Conservation (phyloP, 1,140 invertebrate genomes). For the Leptestheria dahalacensis region DNA sequence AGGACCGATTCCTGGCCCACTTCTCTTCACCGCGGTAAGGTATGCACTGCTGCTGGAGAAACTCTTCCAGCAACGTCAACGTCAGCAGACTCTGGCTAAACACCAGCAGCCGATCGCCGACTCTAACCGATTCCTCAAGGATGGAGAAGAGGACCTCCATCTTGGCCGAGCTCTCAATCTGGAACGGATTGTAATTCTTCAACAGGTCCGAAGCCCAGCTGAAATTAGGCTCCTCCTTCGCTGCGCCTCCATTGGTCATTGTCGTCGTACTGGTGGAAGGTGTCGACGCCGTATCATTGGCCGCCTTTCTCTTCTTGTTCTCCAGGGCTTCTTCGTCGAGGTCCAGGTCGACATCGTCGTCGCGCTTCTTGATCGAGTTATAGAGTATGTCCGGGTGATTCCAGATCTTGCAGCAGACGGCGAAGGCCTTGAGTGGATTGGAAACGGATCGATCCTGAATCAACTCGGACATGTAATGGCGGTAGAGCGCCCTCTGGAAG, state of each 20-base stretch:
- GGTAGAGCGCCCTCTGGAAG: conserved; percentile 73
- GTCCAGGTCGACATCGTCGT: conserved; percentile 77
- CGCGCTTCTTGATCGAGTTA: conserved; percentile 69
- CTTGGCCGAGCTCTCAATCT: conserved; percentile 89
- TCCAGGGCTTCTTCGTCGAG: conserved; percentile 52
- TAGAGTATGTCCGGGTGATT: conserved; percentile 96
- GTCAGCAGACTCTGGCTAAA: conserved; percentile 96
- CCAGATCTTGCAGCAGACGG: conserved; percentile 98
- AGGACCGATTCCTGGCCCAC: conserved; percentile 76
- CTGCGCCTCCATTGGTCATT: not conserved
- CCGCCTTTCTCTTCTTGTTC: conserved; percentile 22
- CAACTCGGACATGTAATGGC: conserved; percentile 81
- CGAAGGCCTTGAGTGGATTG: conserved; percentile 94
- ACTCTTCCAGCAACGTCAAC: conserved; percentile 91
- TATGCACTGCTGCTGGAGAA: conserved; percentile 62
- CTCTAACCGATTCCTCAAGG: conserved; percentile 66
- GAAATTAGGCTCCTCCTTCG: not conserved
- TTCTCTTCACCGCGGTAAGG: conserved; percentile 42
- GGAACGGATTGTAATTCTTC: conserved; percentile 53
- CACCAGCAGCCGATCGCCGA: conserved; percentile 83
- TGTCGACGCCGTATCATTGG: not conserved
- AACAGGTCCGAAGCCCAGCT: conserved; percentile 1
- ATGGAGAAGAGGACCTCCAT: conserved; percentile 89
- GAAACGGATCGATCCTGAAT: conserved; percentile 67
- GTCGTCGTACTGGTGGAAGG: not conserved